Base-by-base conservation (phyloP, 2,113 vertebrate genomes). In the Pseudois nayaur region DNA sequence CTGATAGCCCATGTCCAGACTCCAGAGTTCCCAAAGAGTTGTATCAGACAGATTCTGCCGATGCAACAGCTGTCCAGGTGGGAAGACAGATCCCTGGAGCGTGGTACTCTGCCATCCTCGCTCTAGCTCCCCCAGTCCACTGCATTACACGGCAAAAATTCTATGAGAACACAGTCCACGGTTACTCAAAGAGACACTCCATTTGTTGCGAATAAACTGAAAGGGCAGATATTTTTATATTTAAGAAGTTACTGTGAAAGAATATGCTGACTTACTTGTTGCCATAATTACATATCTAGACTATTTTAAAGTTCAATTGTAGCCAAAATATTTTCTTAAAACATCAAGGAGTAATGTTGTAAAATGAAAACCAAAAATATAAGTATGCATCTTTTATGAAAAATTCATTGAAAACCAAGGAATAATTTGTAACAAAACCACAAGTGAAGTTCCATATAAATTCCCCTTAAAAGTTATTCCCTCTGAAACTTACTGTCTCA, bases 381-480 rank as follows among this genome's bases (percentile, higher is more conserved):
- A 95, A 92, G 29, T 81, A 81, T 15, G 59, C 4, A 50, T 94
- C 62, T 94, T 89, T 54, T 86, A 83, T 16, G 81, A 90, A 45
- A 84, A 92, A 96, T 79, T 90, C 52, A 64, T 91, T 84, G 64
- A 96, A 95, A 79, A 27, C 29, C 81, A 92, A 87, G 17, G 43
- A 92, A 67, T 87, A 87, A 94, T 95, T 71, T 67, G n/a, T 71
- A 94, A 78, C 88, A 95, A 97, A 91, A 79, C 40, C 81, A 87
- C 71, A 92, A 94, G 88, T 57, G 55, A 60, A 91, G 50, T 81
- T 88, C 31, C 57, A 95, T 67, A 84, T 54, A 89, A 97, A 91
- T 36, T 88, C 52, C 71, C 55, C 45, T 78, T 91, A 84, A 96
- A 87, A 91, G n/a, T 88, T 16, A 76, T 48, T 94, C 74, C 86